Percentiles rank a stretch among this genome's conserved stretches.
Evolutionary conservation across 2,113 vertebrate genomes (phyloP).

Genomic region (Embiotoca jacksoni): DNA sequence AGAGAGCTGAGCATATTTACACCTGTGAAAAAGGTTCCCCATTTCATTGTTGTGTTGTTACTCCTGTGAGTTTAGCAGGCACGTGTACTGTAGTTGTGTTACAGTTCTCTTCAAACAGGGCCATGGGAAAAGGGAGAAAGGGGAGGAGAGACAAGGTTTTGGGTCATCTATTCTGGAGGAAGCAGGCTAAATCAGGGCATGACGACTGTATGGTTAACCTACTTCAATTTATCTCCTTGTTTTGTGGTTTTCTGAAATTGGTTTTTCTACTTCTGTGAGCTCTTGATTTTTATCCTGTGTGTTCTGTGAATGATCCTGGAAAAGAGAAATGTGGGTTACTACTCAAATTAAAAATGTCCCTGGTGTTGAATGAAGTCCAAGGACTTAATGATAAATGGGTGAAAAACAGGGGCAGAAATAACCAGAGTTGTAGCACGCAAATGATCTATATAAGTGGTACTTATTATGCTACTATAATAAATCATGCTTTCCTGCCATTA

Average conservation of each 20-base stretch:
- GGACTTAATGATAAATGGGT: neutral
- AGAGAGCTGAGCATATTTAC: conserved; percentile 7
- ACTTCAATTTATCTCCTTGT: conserved; percentile 70
- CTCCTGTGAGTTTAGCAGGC: conserved; percentile 12
- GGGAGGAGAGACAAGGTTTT: conserved; percentile 51
- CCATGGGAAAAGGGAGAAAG: conserved; percentile 47
- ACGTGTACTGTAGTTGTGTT: conserved; percentile 13
- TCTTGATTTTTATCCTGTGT: neutral
- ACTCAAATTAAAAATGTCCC: neutral
- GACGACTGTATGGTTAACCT: conserved; percentile 75
- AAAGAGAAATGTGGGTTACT: conserved; percentile 27
- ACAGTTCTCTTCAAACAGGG: conserved; percentile 47
- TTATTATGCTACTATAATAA: neutral
- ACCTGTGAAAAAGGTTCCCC: conserved; percentile 2
- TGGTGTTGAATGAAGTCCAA: neutral
- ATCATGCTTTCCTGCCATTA: neutral
- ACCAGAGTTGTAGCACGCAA: too few species aligned
- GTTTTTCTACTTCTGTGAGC: conserved; percentile 8
- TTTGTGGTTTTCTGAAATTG: conserved; percentile 46
- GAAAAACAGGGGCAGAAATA: too few species aligned
- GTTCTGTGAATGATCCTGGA: conserved; percentile 27
- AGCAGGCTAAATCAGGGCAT: conserved; percentile 72
- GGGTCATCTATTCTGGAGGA: conserved; percentile 83
- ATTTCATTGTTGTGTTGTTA: conserved; percentile 25
- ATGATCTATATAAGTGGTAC: neutral